These are phyloP conservation scores for Heliconius ismenius DNA, from an alignment of 2,888 invertebrate species.

Conservation along the genomic window DNA sequence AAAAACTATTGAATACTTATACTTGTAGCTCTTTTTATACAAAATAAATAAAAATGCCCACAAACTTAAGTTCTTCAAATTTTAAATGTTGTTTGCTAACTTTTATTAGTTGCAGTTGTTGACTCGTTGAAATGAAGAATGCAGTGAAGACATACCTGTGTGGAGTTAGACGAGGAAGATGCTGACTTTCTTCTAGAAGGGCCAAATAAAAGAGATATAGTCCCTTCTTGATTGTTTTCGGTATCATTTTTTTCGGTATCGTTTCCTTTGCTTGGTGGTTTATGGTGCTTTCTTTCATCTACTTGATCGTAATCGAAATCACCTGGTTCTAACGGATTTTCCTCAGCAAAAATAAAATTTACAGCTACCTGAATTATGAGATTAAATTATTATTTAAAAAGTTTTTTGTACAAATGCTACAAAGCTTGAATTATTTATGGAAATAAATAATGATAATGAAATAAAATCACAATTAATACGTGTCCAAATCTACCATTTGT, in stretches of 20 bases:
- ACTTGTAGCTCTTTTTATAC: no score
- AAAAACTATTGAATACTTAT: no score
- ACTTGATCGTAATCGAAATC: conserved; percentile 16
- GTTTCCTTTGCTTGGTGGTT: conserved; percentile 20
- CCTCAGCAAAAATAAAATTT: conserved; percentile 48
- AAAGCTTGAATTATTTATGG: no score
- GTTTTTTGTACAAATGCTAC: no score
- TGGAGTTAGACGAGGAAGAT: conserved; percentile 2
- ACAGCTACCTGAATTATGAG: conserved; percentile 44
- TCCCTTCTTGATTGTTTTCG: conserved; percentile 42
- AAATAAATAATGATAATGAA: no score
- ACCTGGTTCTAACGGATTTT: conserved; percentile 37
- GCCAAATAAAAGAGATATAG: conserved; percentile 42
- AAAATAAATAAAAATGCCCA: no score
- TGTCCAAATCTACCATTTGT: no score
- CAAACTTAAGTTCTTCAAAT: no score
- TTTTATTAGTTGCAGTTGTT: no score
- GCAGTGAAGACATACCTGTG: neutral
- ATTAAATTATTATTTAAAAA: neutral
- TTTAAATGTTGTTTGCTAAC: no score
- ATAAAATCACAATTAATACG: no score
- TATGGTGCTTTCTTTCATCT: conserved; percentile 10
- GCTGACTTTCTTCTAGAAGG: no score
- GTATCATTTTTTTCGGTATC: conserved; percentile 21
- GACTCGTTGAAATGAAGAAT: neutral